Evolutionary conservation across 23 tunicate genomes (phyloP).

Genomic region (Aplidium turbinatum): DNA sequence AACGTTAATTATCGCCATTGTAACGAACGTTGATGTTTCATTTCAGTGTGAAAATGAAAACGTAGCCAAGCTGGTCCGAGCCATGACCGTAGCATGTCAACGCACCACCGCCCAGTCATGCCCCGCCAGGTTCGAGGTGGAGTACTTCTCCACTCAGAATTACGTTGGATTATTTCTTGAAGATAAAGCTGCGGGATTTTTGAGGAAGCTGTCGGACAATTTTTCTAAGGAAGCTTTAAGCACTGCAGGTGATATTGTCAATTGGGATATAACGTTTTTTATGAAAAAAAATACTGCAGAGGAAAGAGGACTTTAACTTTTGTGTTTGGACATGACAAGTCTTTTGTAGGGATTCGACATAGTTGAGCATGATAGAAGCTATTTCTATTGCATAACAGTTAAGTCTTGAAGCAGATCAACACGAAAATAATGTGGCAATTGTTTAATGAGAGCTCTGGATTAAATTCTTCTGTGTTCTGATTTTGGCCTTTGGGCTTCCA

Average conservation of each 20-base stretch:
- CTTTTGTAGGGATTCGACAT: background rate
- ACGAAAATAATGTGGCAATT: too few species aligned
- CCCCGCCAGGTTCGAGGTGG: conserved; percentile 54
- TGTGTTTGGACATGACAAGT: background rate
- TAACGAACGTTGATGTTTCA: background rate
- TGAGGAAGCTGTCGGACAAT: conserved; percentile 64
- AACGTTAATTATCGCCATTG: too few species aligned
- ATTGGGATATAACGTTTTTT: too few species aligned
- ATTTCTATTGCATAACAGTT: too few species aligned
- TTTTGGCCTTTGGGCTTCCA: too few species aligned
- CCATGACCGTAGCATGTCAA: conserved; percentile 47
- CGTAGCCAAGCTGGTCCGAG: conserved; percentile 53
- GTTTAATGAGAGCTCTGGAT: too few species aligned
- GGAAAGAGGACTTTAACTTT: too few species aligned
- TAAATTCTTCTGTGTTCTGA: too few species aligned
- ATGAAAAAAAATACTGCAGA: background rate
- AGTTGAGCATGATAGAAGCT: too few species aligned
- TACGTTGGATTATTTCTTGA: conserved; percentile 89
- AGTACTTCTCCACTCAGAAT: conserved; percentile 78
- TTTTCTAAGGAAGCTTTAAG: conserved; percentile 71
- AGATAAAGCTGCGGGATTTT: conserved; percentile 60
- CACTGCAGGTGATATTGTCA: conserved; percentile 45
- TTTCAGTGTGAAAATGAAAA: conserved; percentile 87
- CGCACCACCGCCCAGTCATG: conserved; percentile 14
- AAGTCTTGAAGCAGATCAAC: too few species aligned